Base-by-base conservation (phyloP, 2,797 vertebrate genomes). In the Cygnus olor region DNA sequence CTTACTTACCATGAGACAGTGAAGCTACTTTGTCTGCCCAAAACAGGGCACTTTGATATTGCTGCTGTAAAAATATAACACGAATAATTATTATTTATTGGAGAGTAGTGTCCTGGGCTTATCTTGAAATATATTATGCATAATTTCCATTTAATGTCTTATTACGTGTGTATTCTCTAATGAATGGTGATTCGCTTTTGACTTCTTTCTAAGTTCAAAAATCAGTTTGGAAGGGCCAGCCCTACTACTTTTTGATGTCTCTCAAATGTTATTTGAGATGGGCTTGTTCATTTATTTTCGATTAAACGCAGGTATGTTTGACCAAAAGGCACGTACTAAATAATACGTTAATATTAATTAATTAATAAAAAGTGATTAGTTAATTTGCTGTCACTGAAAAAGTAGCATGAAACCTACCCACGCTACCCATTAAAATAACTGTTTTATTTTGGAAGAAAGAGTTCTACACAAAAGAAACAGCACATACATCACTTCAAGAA, bases 21-120 rank as follows among this genome's bases (percentile, higher is more conserved):
- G 99, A 99, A 77, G 99, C 99, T 95, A 99, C 99, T 98, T 99
- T 99, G 97, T 99, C 99, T 90, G 99, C 99, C 99, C 99, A 99
- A 97, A 99, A 99, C n/a, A 99, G 97, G 96, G 99, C 99, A 98
- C 99, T 99, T 96, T 99, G 99, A 98, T 99, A 99, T 88, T 99
- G 99, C 96, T 99, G 99, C 99, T 99, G 98, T 79, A 86, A 96
- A 87, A 91, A 27, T 47, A 90, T 4, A 15, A 85, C 1, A 82
- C 20, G 94, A 79, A 95, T n/a, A 70, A 54, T 96, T 74, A 96
- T 17, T 12, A 60, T 51, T 51, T 38, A 44, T 76, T 58, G 28
- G n/a, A 3, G 3, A 14, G 34, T 51, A 53, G 68, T 4, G 58
- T 81, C 54, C 11, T 44, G 51, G 30, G 11, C 40, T 72, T 71